These are phyloP conservation scores for Acinonyx jubatus DNA, from an alignment of 2,113 vertebrate species.

Conservation along the genomic window DNA sequence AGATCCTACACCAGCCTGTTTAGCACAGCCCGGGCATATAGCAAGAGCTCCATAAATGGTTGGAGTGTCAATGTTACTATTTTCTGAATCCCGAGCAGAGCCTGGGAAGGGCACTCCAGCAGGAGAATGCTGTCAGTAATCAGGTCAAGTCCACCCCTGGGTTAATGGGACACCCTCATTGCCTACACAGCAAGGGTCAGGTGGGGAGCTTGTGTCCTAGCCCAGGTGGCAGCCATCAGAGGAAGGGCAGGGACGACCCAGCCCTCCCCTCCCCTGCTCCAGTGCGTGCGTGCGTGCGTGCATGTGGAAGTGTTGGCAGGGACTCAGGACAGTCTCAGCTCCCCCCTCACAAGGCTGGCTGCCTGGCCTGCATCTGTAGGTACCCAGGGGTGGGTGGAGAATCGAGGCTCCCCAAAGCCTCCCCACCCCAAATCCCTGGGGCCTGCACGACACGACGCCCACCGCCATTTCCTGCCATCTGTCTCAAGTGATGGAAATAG, in stretches of 20 bases:
- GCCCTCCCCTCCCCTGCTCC: not conserved
- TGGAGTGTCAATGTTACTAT: accelerated
- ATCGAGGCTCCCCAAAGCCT: not conserved
- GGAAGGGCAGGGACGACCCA: too few species aligned
- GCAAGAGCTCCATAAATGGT: not conserved
- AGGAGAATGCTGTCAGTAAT: not conserved
- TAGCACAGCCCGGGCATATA: accelerated
- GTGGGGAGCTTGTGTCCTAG: not conserved
- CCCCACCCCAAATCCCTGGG: not conserved
- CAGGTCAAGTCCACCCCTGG: not conserved
- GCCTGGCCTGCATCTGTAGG: not conserved
- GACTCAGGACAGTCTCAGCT: not conserved
- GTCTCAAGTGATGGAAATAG: conserved; percentile 63
- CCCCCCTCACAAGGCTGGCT: not conserved
- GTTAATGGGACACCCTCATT: not conserved
- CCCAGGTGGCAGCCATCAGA: not conserved
- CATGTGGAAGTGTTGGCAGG: not conserved
- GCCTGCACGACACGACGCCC: conserved; percentile 45
- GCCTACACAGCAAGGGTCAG: not conserved
- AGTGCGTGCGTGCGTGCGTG: not conserved
- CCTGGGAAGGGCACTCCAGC: not conserved
- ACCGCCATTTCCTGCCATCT: conserved; percentile 74
- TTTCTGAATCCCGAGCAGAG: not conserved
- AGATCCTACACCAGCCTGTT: not conserved
- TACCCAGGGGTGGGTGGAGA: not conserved